phyloP scores from a whole-genome alignment of 2,888 invertebrate species.

The Cylloceria caligata region DNA sequence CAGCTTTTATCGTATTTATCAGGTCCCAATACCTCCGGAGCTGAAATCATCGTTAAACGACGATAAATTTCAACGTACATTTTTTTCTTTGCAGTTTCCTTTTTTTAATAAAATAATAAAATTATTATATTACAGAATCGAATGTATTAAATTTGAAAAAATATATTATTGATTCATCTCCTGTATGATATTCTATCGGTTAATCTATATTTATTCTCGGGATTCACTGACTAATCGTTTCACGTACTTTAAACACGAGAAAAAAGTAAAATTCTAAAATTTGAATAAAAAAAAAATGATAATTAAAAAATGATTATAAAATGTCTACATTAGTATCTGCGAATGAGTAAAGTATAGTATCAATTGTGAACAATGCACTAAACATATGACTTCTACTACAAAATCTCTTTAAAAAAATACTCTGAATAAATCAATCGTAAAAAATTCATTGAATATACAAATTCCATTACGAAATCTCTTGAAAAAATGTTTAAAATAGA shows the following conservation, averaged over 20 bases:
- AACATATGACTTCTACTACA: neutral
- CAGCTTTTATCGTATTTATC: constrained; percentile 99
- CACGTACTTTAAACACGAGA: no score
- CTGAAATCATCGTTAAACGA: constrained; percentile 82
- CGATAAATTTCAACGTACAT: neutral
- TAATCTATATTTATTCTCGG: no score
- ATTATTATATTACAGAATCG: neutral
- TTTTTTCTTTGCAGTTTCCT: neutral
- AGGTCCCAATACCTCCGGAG: constrained; percentile 96
- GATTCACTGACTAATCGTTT: no score
- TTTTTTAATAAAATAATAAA: neutral
- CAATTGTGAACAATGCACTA: neutral
- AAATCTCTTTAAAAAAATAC: neutral
- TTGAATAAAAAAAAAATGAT: neutral
- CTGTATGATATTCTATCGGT: neutral
- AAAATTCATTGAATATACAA: neutral
- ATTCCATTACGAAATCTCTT: neutral
- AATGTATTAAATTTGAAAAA: neutral
- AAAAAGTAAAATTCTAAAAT: neutral
- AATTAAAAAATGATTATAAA: constrained; percentile 13
- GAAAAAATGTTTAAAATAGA: neutral
- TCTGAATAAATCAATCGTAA: neutral
- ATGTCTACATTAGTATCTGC: neutral
- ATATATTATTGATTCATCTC: neutral
- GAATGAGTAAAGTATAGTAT: neutral